phyloP scores from a whole-genome alignment of 1,140 invertebrate species.

The Physella acuta region DNA sequence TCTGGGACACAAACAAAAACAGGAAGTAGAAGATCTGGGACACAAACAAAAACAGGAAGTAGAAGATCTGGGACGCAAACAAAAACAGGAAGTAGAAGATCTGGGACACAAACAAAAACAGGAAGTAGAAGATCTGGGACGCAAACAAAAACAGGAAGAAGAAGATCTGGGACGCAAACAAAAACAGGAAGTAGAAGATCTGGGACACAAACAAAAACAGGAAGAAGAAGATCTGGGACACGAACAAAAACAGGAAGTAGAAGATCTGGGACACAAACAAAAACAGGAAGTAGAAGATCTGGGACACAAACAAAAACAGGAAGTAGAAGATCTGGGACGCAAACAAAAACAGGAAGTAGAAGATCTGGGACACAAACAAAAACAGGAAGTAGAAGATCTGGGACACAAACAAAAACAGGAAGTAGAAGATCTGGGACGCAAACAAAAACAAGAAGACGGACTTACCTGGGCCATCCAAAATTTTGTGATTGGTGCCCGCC shows the following conservation, averaged over 20 bases:
- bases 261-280: conserved; percentile 59
- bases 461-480: conserved; percentile 56
- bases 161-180: conserved; percentile 59
- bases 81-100: conserved; percentile 60
- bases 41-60: conserved; percentile 56
- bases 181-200: conserved; percentile 59
- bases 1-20: conserved; percentile 58
- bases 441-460: too few species aligned
- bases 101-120: conserved; percentile 58
- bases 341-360: conserved; percentile 58
- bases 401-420: conserved; percentile 57
- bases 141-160: conserved; percentile 58
- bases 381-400: conserved; percentile 60
- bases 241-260: conserved; percentile 56
- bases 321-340: conserved; percentile 61
- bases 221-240: conserved; percentile 61
- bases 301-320: conserved; percentile 55
- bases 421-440: conserved; percentile 60
- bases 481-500: conserved; percentile 58
- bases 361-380: conserved; percentile 58
- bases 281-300: conserved; percentile 60
- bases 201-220: conserved; percentile 57
- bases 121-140: conserved; percentile 60
- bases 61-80: conserved; percentile 59
- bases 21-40: conserved; percentile 61